A percentile compares a stretch with the other conserved stretches of the same genome.
Conservation (phyloP, 2,113 vertebrate genomes). For the Canis aureus region DNA sequence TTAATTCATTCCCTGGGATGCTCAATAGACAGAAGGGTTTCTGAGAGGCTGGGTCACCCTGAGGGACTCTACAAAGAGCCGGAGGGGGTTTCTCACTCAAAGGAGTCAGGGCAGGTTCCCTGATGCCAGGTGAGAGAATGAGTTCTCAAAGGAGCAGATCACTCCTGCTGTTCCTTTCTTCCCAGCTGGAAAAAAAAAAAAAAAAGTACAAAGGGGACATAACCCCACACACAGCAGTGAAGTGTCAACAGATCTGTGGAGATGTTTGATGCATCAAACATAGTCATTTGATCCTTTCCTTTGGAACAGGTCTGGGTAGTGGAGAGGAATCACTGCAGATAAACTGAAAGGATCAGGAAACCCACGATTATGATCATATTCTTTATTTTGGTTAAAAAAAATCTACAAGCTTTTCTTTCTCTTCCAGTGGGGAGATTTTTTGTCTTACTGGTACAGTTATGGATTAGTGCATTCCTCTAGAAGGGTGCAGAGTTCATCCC, state of each 20-base stretch:
- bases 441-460: background rate
- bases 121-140: background rate
- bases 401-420: background rate
- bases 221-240: background rate
- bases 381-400: background rate
- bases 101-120: conserved; percentile 8
- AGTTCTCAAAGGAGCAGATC: conserved; percentile 55
- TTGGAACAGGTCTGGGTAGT: background rate
- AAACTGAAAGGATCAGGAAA: background rate
- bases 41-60: background rate
- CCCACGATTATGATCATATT: background rate
- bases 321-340: background rate
- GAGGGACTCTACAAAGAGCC: conserved; percentile 51
- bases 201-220: background rate
- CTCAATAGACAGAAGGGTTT: conserved; percentile 39
- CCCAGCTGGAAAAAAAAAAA: conserved; percentile 33
- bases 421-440: background rate
- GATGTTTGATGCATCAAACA: conserved; percentile 6
- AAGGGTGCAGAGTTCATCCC: background rate
- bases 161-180: background rate
- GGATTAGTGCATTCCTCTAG: background rate
- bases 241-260: background rate
- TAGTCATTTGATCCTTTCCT: conserved; percentile 39
- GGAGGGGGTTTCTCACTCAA: conserved; percentile 48
- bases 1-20: conserved; percentile 31